These are phyloP conservation scores for Palloptera scutellata DNA, from an alignment of 2,888 invertebrate species.

Conservation along the genomic window DNA sequence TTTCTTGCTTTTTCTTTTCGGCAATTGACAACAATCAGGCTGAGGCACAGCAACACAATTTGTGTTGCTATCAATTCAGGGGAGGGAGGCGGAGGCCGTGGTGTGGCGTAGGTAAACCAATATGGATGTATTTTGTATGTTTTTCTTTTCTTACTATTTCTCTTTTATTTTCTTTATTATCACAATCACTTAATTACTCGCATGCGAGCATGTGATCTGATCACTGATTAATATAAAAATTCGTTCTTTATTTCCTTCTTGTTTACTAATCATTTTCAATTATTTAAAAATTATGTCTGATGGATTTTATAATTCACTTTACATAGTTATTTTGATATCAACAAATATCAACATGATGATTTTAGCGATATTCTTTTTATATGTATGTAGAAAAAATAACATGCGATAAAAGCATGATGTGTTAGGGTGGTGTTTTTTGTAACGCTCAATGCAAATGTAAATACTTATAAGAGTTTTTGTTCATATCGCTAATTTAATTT, in stretches of 20 bases:
- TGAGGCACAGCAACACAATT: too few relatives aligned
- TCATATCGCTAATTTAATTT: constrained; percentile 5
- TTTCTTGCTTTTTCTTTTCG: background rate
- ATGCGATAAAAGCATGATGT: too few relatives aligned
- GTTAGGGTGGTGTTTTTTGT: too few relatives aligned
- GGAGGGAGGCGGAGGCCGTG: too few relatives aligned
- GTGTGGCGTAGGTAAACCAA: too few relatives aligned
- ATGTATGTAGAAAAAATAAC: too few relatives aligned
- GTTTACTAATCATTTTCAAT: background rate
- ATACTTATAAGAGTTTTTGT: background rate
- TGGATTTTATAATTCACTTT: constrained; percentile 1
- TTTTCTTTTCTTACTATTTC: too few relatives aligned
- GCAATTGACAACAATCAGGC: background rate
- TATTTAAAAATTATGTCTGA: background rate
- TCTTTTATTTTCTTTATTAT: too few relatives aligned
- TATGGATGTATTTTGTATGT: too few relatives aligned
- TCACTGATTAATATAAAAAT: background rate
- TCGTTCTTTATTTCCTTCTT: background rate
- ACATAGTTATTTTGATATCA: background rate
- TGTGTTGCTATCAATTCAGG: too few relatives aligned
- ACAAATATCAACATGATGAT: background rate
- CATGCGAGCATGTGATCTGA: background rate
- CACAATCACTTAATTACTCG: background rate
- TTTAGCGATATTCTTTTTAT: too few relatives aligned
- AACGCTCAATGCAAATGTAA: too few relatives aligned